Evolutionary conservation across 2,888 invertebrate genomes (phyloP).

Genomic region (Sesamia inferens): DNA sequence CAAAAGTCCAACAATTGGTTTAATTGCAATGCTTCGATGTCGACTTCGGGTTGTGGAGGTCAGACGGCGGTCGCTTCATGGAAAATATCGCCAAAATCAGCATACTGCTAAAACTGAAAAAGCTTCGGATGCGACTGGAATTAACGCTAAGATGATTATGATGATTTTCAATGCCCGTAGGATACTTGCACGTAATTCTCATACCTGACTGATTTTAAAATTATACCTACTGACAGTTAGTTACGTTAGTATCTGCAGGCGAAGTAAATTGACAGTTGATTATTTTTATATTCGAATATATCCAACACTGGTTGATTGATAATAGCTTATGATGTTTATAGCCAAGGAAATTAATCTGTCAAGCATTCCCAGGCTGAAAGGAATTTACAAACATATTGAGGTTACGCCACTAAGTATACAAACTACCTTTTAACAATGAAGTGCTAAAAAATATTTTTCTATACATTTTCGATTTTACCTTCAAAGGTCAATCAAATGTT

Average conservation of each 20-base stretch:
- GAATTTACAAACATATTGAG: slow-evolving; percentile 21
- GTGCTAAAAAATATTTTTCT: background rate
- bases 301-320: slow-evolving; percentile 43
- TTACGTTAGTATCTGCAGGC: slow-evolving; percentile 36
- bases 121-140: too few relatives aligned
- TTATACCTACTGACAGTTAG: slow-evolving; percentile 26
- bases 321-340: slow-evolving; percentile 42
- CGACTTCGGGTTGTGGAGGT: too few relatives aligned
- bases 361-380: slow-evolving; percentile 1
- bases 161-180: background rate
- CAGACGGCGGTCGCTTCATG: too few relatives aligned
- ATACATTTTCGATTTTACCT: slow-evolving; percentile 1
- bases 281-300: slow-evolving; percentile 38
- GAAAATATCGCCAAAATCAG: too few relatives aligned
- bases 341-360: slow-evolving; percentile 40
- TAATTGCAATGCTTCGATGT: too few relatives aligned
- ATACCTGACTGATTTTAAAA: background rate
- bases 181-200: background rate
- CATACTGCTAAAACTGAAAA: too few relatives aligned
- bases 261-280: slow-evolving; percentile 26
- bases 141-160: too few relatives aligned
- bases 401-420: slow-evolving; percentile 16
- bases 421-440: background rate
- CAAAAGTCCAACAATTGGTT: too few relatives aligned
- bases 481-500: slow-evolving; percentile 9